Base-by-base conservation (phyloP, 2,113 vertebrate species). In the Sapayoa aenigma region DNA sequence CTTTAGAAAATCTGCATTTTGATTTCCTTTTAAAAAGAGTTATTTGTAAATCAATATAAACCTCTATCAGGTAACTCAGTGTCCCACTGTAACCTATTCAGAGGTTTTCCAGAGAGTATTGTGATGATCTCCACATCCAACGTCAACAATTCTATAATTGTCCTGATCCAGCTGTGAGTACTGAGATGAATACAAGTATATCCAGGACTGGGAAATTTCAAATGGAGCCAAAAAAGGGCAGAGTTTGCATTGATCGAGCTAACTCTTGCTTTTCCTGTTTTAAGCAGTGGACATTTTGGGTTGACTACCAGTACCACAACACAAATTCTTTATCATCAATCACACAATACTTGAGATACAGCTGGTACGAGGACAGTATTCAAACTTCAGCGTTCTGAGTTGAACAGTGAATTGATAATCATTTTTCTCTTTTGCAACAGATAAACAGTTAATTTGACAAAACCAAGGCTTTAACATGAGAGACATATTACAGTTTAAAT, bases 141-240 rank as follows among this genome's bases (percentile, higher is more conserved):
- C 28, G 19, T 68, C 28, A n/a, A 17, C 0, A 1, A 53, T 53
- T 37, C 14, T 5, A 0, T 60, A 19, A 11, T 1, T 10, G 16
- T 33, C n/a, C 50, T 49, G 63, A 30, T 28, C 72, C 37, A 58
- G 46, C 33, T 42, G 46, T 1, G 0, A 28, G 42, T 6, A 14
- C 1, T 8, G 37, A 53, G 46, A n/a, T 85, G 55, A 73, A 62
- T 28, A 15, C 31, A 35, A 37, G 9, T 42, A n/a, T 3, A 31
- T 6, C 11, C 30, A 44, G 76, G 23, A 22, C 21, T 9, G 42
- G 13, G 19, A 63, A 13, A 31, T 31, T 14, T 39, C 33, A 59
- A 63, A 41, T 13, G 14, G 41, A 90, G 52, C 13, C 49, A 44
- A 24, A 28, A 52, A 50, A 72, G 37, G 59, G 50, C 72, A 47